A percentile compares a stretch with the other conserved stretches of the same genome.
phyloP scores from a whole-genome alignment of 1,140 invertebrate species.

The Melanaphis sacchari region DNA sequence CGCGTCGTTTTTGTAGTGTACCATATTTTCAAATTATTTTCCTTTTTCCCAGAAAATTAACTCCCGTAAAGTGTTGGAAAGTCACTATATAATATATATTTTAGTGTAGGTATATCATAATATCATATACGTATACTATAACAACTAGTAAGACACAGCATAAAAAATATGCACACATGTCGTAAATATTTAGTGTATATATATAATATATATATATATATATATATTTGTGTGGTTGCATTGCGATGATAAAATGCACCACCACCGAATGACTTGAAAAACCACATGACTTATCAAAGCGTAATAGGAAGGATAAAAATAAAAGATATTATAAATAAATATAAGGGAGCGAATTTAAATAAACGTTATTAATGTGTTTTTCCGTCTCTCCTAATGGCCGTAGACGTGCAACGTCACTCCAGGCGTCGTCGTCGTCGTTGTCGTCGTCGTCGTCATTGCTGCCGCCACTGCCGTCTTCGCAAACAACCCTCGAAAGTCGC shows the following conservation, averaged over 20 bases:
- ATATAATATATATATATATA: background rate
- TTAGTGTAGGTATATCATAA: background rate
- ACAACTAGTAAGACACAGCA: background rate
- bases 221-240: background rate
- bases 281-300: slow-evolving; percentile 24
- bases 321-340: background rate
- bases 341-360: slow-evolving; percentile 39
- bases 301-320: background rate
- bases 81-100: background rate
- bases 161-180: background rate
- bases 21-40: slow-evolving; percentile 56
- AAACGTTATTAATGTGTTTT: slow-evolving; percentile 55
- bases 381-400: slow-evolving; percentile 15
- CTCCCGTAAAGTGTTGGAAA: background rate
- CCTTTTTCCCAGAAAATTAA: slow-evolving; percentile 37
- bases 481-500: slow-evolving; percentile 26
- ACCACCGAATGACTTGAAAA: background rate
- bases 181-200: background rate
- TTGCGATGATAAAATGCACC: background rate
- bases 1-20: background rate
- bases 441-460: background rate
- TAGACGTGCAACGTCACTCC: slow-evolving; percentile 54
- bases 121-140: background rate
- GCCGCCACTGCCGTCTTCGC: background rate
- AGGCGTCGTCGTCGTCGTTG: background rate